Evolutionary conservation across 2,888 invertebrate species (phyloP).

Genomic region (Tanypteryx hageni): DNA sequence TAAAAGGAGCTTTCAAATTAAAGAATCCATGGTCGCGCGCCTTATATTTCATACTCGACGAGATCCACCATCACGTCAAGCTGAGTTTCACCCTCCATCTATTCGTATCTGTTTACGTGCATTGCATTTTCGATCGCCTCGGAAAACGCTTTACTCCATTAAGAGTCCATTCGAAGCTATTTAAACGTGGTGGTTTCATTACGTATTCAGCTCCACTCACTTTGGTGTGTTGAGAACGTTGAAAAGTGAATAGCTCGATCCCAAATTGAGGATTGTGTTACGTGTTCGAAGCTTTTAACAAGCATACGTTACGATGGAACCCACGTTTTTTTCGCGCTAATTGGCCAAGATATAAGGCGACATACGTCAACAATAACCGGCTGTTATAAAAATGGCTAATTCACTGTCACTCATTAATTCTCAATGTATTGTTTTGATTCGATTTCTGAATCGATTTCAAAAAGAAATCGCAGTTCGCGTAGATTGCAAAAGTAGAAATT

Average conservation of each 20-base stretch:
- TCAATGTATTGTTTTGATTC: not conserved
- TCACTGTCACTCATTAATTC: not conserved
- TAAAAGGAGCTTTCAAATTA: too few species aligned
- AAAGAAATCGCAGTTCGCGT: too few species aligned
- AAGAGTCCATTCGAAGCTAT: not conserved
- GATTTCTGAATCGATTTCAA: not conserved
- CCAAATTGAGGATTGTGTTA: not conserved
- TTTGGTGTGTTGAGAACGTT: not conserved
- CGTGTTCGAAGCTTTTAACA: not conserved
- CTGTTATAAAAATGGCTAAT: constrained; percentile 13
- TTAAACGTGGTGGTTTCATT: not conserved
- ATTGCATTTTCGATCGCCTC: not conserved
- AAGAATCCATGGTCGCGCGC: too few species aligned
- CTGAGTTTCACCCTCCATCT: not conserved
- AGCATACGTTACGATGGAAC: not conserved
- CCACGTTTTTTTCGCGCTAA: not conserved
- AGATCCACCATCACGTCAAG: not conserved
- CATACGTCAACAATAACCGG: not conserved
- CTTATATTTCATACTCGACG: too few species aligned
- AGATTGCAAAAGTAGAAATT: too few species aligned
- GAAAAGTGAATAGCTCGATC: not conserved
- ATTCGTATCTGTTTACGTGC: not conserved
- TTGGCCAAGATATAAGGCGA: not conserved
- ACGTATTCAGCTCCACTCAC: not conserved
- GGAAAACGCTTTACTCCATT: not conserved